Evolutionary conservation across 2,888 invertebrate genomes (phyloP).

Genomic region (Tenthredo notha): DNA sequence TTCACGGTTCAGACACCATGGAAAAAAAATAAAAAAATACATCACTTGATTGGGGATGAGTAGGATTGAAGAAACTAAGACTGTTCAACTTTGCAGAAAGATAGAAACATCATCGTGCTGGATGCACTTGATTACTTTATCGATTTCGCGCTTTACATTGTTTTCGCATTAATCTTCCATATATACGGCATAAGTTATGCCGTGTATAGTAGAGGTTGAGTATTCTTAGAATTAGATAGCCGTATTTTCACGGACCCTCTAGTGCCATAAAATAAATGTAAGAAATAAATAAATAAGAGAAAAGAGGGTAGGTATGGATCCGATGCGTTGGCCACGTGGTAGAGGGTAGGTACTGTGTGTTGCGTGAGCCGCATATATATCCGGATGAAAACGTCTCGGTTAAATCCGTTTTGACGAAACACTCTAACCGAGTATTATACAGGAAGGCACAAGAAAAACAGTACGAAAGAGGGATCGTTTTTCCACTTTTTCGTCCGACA

Average conservation of each 20-base stretch:
- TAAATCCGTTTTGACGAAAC: conserved; percentile 24
- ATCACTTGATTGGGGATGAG: background rate
- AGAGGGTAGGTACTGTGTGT: background rate
- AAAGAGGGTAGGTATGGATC: conserved; percentile 15
- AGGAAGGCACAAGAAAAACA: background rate
- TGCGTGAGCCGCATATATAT: conserved; percentile 36
- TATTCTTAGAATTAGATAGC: background rate
- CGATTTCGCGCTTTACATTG: background rate
- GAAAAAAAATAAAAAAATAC: background rate
- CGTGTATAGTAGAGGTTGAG: background rate
- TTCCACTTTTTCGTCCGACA: background rate
- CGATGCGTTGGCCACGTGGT: conserved; percentile 15
- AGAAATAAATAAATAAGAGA: conserved; percentile 26
- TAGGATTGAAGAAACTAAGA: background rate
- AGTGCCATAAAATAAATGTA: conserved; percentile 10
- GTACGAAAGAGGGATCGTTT: background rate
- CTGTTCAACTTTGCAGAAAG: background rate
- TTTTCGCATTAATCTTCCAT: background rate
- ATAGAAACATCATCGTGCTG: background rate
- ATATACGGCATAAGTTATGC: background rate
- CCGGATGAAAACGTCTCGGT: conserved; percentile 10
- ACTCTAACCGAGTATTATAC: background rate
- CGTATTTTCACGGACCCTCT: background rate
- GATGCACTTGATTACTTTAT: background rate
- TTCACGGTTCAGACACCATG: background rate